phyloP scores from a whole-genome alignment of 1,140 invertebrate species.

The Gonatopus flavifemur region DNA sequence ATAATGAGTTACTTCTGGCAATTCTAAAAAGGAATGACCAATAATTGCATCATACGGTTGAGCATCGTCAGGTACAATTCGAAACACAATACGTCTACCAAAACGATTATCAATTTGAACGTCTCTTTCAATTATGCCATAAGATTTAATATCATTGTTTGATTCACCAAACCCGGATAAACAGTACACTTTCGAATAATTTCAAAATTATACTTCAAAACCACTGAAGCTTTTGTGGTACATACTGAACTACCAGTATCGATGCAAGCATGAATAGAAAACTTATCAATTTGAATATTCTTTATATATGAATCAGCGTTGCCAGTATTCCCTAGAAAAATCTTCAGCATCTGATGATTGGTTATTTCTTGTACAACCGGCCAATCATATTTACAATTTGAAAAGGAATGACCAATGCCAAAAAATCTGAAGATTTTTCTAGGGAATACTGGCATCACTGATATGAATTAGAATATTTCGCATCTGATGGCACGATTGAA shows the following conservation, averaged over 20 bases:
- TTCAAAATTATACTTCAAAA: slow-evolving; percentile 8
- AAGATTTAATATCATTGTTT: slow-evolving; percentile 2
- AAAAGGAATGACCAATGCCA: too few species aligned
- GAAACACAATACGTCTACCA: slow-evolving; percentile 8
- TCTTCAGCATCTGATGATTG: too few species aligned
- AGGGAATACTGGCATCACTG: too few species aligned
- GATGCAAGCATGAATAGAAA: too few species aligned
- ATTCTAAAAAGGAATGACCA: slow-evolving; percentile 25
- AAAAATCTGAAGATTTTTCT: too few species aligned
- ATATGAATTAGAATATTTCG: too few species aligned
- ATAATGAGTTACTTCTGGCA: slow-evolving; percentile 13
- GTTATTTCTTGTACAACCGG: too few species aligned
- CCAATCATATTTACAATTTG: too few species aligned
- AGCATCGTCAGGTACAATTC: slow-evolving; percentile 20
- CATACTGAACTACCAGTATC: slow-evolving; percentile 19
- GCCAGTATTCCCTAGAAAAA: too few species aligned
- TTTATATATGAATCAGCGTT: too few species aligned
- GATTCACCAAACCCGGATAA: slow-evolving; percentile 13
- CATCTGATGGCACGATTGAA: too few species aligned
- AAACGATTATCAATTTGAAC: slow-evolving; percentile 7
- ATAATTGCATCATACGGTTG: slow-evolving; percentile 17
- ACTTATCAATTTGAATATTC: too few species aligned
- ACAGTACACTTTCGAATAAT: background rate
- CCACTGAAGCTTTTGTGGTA: slow-evolving; percentile 19
- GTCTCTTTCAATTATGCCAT: slow-evolving; percentile 1